phyloP scores from a whole-genome alignment of 2,888 invertebrate species.

The Tupiocoris notatus region DNA sequence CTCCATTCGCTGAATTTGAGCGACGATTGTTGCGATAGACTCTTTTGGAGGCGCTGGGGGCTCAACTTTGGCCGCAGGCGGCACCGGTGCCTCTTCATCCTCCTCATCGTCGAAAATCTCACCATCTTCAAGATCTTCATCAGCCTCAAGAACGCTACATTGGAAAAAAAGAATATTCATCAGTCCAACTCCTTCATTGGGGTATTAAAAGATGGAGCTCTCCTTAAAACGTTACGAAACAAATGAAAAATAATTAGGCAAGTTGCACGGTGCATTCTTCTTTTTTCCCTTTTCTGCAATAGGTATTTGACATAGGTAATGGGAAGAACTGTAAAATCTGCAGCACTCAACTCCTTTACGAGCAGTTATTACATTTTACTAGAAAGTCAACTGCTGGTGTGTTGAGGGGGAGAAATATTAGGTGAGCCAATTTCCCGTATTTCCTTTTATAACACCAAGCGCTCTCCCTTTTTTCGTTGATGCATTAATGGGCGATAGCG shows the following conservation, averaged over 20 bases:
- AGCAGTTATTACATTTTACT: too few species aligned
- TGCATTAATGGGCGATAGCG: too few species aligned
- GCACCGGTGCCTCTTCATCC: conserved; percentile 24
- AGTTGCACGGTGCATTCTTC: too few species aligned
- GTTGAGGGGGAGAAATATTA: too few species aligned
- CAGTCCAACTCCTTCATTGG: background rate
- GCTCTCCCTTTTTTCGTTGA: too few species aligned
- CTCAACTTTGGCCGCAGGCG: conserved; percentile 17
- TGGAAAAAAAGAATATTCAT: background rate
- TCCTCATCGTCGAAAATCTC: conserved; percentile 75
- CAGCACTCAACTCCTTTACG: too few species aligned
- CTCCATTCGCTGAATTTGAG: conserved; percentile 18
- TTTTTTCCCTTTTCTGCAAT: too few species aligned
- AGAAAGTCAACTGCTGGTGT: too few species aligned
- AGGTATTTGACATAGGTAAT: too few species aligned
- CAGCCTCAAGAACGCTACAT: conserved; percentile 24
- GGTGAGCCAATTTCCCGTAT: too few species aligned
- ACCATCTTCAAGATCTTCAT: conserved; percentile 76
- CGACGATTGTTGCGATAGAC: conserved; percentile 22
- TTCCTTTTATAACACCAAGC: too few species aligned
- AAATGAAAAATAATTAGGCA: conserved; percentile 5
- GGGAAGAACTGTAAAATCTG: too few species aligned
- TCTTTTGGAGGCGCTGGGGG: conserved; percentile 42
- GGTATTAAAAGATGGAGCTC: background rate
- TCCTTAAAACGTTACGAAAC: conserved; percentile 1